Evolutionary conservation across 1,140 invertebrate genomes (phyloP), one percentile per base, ranked within the genome.

Genomic region (Gonatopus flavifemur): DNA sequence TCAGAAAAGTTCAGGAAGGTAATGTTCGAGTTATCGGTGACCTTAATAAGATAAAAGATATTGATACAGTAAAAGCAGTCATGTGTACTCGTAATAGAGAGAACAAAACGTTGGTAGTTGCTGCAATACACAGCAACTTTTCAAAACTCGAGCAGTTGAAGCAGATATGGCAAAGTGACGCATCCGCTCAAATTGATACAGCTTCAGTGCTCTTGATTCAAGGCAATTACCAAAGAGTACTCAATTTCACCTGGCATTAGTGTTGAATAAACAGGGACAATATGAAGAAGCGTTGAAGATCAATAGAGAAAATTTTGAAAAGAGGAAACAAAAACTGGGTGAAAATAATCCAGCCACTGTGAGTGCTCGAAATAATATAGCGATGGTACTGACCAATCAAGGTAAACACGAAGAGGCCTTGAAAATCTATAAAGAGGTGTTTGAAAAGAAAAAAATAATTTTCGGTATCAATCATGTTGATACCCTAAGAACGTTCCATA

Each of bases 281-380:
- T 3, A 48, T 18, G 18, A 20, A 0, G 25, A 39, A 31, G 45
- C 45, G 20, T 32, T 18, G 2, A 3, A 36, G 1, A 45, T 45
- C 10, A 24, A 18, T 19, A 2, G n/a, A 45, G 20, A 46, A 45
- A 47, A 66, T n/a, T n/a, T n/a, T n/a, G n/a, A n/a, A n/a, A n/a
- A n/a, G n/a, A n/a, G n/a, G n/a, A 18, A 4, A 16, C 9, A 46
- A 20, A 18, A 24, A 30, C 20, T 46, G 13, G 33, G 22, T 3
- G 3, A 7, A 9, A 18, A 30, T n/a, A 3, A 37, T 13, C 1
- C 1, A 2, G 16, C 20, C 3, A 46, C 24, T 30, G 18, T 46
- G 18, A 13, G 13, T 30, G 30, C 12, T 19, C 22, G 20, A 22
- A 13, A 22, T 6, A 6, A 1, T 2, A 20, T 54, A 8, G 13